Percentiles rank a stretch among this genome's conserved stretches.
phyloP scores from a whole-genome alignment of 2,113 vertebrate species.

The Phyllopteryx taeniolatus region DNA sequence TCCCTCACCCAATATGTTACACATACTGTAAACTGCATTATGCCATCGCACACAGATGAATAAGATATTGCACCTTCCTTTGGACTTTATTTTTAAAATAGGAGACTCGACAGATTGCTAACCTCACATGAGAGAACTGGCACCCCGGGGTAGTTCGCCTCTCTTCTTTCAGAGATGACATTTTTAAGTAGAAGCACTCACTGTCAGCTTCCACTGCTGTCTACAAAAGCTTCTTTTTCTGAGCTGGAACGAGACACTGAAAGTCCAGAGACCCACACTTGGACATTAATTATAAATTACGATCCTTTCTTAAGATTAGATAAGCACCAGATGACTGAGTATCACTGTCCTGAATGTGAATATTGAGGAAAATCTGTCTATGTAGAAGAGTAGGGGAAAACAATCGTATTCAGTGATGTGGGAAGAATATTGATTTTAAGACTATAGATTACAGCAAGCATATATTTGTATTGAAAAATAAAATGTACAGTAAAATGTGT shows the following conservation, averaged over 20 bases:
- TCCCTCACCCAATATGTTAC: no score
- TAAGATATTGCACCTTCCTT: constrained; percentile 55
- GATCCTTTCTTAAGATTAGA: constrained; percentile 21
- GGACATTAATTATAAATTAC: constrained; percentile 31
- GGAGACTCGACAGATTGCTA: constrained; percentile 52
- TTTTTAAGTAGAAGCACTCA: constrained; percentile 48
- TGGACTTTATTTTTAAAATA: constrained; percentile 51
- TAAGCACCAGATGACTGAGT: constrained; percentile 16
- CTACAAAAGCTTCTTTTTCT: constrained; percentile 19
- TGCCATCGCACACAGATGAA: constrained; percentile 31
- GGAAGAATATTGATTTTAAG: neutral
- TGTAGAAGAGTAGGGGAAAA: neutral
- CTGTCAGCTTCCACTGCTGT: constrained; percentile 41
- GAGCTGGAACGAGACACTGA: constrained; percentile 22
- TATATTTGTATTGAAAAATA: neutral
- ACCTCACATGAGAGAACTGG: constrained; percentile 36
- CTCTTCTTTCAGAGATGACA: constrained; percentile 30
- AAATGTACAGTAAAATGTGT: neutral
- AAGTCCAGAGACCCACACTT: constrained; percentile 6
- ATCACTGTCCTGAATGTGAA: constrained; percentile 9
- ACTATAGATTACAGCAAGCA: neutral
- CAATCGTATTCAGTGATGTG: neutral
- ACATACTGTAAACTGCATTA: constrained; percentile 29
- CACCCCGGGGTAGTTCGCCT: constrained; percentile 17
- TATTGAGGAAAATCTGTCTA: neutral